Conservation (phyloP, 2,888 invertebrate genomes). For the Brenthis hecate region DNA sequence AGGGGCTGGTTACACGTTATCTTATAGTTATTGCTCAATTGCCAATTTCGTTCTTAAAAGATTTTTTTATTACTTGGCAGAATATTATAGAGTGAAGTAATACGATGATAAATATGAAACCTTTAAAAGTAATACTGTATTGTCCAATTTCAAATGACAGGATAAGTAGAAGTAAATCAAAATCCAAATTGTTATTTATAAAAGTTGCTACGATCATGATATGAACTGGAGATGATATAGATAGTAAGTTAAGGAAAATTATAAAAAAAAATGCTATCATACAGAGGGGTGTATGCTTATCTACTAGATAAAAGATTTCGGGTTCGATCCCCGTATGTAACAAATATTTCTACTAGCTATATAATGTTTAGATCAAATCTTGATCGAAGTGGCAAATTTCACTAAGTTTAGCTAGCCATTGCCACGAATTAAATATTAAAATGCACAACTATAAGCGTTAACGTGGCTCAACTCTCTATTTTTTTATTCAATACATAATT, state of each 20-base stretch:
- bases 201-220: background rate
- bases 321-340: no score
- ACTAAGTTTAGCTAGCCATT: no score
- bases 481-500: no score
- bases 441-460: no score
- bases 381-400: no score
- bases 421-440: no score
- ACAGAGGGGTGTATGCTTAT: no score
- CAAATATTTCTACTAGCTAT: no score
- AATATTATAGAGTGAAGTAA: slow-evolving; percentile 27
- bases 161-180: slow-evolving; percentile 18
- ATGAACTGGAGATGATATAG: background rate
- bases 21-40: slow-evolving; percentile 63
- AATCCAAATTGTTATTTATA: slow-evolving; percentile 15
- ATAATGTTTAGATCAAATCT: no score
- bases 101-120: slow-evolving; percentile 2
- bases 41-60: slow-evolving; percentile 55
- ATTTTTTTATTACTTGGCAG: slow-evolving; percentile 37
- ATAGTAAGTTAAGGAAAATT: background rate
- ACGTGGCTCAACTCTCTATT: no score
- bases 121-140: slow-evolving; percentile 21
- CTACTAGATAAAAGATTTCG: no score
- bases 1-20: slow-evolving; percentile 60
- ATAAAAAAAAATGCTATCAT: no score
- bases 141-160: slow-evolving; percentile 24